Conservation (phyloP, 2,797 vertebrate genomes). For the Chloroceryle amazona region DNA sequence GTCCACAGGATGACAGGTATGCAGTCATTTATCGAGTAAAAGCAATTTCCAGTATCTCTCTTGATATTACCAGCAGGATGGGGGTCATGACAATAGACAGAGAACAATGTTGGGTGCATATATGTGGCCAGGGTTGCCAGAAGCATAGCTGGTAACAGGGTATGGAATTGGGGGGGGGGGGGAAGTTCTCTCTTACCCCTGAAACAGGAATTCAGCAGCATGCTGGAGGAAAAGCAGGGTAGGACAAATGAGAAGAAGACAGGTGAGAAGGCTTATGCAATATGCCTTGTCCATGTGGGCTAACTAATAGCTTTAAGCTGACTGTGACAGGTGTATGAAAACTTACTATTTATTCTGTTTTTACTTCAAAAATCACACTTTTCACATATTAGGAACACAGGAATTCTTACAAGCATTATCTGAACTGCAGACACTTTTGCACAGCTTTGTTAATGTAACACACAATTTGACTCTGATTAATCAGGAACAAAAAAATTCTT, state of each 20-base stretch:
- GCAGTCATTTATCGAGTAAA: rapidly evolving
- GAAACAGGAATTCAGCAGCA: background rate
- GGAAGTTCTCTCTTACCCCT: background rate
- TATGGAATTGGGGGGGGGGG: background rate
- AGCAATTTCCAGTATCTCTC: rapidly evolving
- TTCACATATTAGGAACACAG: background rate
- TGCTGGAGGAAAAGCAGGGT: background rate
- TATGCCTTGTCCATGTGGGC: rapidly evolving
- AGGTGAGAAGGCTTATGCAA: background rate
- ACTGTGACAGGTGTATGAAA: background rate
- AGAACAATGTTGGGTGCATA: background rate
- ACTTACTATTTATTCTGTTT: background rate
- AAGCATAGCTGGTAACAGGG: background rate
- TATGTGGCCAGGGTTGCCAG: background rate
- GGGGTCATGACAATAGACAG: background rate
- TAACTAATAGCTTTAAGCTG: background rate
- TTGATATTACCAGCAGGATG: background rate
- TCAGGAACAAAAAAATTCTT: background rate
- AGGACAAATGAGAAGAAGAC: background rate
- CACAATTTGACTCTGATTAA: background rate
- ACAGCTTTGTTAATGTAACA: background rate
- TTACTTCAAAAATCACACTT: background rate
- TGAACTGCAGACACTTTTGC: background rate
- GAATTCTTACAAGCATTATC: background rate
- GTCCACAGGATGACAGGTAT: background rate